Conservation (phyloP, 1,140 invertebrate genomes). For the Eupeodes corollae region DNA sequence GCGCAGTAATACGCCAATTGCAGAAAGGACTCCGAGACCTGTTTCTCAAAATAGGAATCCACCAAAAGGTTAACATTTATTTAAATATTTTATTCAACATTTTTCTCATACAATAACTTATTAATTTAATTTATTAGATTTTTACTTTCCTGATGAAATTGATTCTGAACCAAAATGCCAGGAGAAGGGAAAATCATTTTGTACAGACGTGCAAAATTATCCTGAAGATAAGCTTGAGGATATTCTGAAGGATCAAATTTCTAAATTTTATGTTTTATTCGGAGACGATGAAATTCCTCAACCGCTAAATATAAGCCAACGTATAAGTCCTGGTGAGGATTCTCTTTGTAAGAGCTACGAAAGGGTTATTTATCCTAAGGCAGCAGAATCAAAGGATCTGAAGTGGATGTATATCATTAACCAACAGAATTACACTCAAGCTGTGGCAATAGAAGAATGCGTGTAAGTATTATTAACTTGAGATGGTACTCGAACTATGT, state of each 20-base stretch:
- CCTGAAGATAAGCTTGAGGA: conserved; percentile 18
- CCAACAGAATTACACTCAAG: conserved; percentile 25
- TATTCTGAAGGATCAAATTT: conserved; percentile 12
- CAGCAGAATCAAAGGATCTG: conserved; percentile 10
- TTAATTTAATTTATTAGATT: conserved; percentile 21
- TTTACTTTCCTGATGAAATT: conserved; percentile 22
- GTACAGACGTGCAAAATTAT: conserved; percentile 27
- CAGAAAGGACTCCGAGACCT: neutral
- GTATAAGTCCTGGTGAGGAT: conserved; percentile 14
- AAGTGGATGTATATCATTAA: conserved; percentile 31
- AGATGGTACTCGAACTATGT: too few relatives aligned
- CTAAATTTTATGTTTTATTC: conserved; percentile 18
- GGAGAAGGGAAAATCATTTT: conserved; percentile 21
- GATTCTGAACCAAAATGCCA: conserved; percentile 2
- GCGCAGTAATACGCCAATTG: neutral
- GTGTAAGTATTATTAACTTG: conserved; percentile 22
- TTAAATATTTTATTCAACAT: conserved; percentile 5
- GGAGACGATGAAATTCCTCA: conserved; percentile 16
- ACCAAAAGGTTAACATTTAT: neutral
- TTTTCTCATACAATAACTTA: conserved; percentile 21
- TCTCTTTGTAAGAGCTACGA: conserved; percentile 16
- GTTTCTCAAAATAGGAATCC: neutral
- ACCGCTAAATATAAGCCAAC: conserved; percentile 15
- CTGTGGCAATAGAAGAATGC: conserved; percentile 32
- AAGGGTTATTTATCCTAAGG: conserved; percentile 18